These are phyloP conservation scores for Chauna torquata DNA, from an alignment of 2,113 vertebrate genomes.

Conservation along the genomic window DNA sequence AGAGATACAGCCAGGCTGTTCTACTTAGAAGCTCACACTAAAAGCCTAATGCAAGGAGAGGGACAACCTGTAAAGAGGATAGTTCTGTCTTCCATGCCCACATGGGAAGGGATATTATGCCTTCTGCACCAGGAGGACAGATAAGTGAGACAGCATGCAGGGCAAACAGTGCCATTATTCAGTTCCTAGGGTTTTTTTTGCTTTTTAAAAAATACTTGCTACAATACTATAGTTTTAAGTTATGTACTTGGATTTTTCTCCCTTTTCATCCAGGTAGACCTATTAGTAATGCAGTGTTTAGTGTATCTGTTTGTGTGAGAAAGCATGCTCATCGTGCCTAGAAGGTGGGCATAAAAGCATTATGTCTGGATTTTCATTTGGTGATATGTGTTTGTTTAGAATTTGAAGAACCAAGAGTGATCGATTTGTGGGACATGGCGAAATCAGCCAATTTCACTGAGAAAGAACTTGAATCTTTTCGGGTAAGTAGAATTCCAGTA, in stretches of 20 bases:
- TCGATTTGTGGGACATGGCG: conserved; percentile 95
- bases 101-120: not conserved
- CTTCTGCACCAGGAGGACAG: not conserved
- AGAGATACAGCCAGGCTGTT: not conserved
- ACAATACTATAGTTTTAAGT: not conserved
- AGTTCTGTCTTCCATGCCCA: not conserved
- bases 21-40: not conserved
- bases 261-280: not conserved
- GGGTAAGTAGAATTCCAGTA: conserved; percentile 74
- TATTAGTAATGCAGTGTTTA: not conserved
- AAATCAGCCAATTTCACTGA: conserved; percentile 87
- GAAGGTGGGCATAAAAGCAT: not conserved
- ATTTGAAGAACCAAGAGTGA: conserved; percentile 93
- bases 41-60: not conserved
- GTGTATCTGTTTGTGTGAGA: not conserved
- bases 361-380: not conserved
- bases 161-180: not conserved
- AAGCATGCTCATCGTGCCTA: not conserved
- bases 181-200: not conserved
- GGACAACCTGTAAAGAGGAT: not conserved
- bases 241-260: not conserved
- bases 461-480: conserved; percentile 92
- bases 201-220: not conserved
- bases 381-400: conserved; percentile 70
- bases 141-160: not conserved